These are phyloP conservation scores for Chionis minor DNA, from an alignment of 2,113 vertebrate species.

Conservation along the genomic window DNA sequence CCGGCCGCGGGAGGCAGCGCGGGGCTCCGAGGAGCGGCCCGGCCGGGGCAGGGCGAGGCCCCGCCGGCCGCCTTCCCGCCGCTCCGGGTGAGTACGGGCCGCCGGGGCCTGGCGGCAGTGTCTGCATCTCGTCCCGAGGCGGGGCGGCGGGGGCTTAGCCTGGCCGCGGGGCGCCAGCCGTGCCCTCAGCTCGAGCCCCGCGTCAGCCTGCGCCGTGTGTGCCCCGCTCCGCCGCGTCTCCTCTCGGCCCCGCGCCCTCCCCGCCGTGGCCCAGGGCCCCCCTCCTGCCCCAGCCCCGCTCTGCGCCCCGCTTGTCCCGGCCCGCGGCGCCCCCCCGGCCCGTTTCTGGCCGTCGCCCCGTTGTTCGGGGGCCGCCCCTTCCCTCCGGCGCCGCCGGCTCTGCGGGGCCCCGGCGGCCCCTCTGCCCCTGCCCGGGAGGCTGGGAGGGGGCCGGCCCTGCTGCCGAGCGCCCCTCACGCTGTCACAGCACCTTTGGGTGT, in stretches of 20 bases:
- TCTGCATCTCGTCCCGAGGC: fast-evolving
- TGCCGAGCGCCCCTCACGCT: fast-evolving
- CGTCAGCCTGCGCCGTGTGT: not conserved
- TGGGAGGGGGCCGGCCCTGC: fast-evolving
- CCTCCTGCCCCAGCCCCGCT: not conserved
- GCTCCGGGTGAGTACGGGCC: conserved; percentile 20
- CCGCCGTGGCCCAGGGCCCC: too few species aligned
- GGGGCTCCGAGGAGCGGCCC: not conserved
- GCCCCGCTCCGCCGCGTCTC: not conserved
- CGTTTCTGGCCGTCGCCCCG: not conserved
- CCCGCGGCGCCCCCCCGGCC: not conserved
- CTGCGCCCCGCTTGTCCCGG: too few species aligned
- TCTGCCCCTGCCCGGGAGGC: fast-evolving
- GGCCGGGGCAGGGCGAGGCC: not conserved
- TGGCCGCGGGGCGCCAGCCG: too few species aligned
- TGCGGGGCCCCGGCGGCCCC: not conserved
- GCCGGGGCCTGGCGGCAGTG: not conserved
- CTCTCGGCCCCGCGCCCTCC: not conserved
- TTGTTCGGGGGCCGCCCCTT: not conserved
- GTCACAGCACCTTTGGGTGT: fast-evolving
- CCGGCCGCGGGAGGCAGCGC: not conserved
- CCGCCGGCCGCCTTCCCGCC: not conserved
- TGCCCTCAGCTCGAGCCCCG: too few species aligned
- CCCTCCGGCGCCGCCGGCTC: too few species aligned
- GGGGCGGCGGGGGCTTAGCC: not conserved